Evolutionary conservation across 2,797 vertebrate genomes (phyloP).

Genomic region (Microchirus variegatus): DNA sequence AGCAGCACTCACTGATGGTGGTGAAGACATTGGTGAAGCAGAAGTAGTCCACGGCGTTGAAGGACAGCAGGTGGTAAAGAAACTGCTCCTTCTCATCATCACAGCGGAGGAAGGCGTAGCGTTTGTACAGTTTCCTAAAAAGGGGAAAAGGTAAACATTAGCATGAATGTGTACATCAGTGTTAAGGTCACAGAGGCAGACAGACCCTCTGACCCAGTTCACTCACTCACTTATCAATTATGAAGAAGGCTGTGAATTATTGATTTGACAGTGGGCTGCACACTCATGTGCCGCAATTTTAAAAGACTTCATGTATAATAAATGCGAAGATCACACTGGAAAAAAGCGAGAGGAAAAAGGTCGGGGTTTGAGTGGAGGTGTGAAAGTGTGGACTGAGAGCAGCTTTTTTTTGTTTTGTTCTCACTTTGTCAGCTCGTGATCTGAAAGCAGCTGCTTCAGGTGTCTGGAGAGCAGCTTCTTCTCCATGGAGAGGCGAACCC

Average conservation of each 20-base stretch:
- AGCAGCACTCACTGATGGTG: slow-evolving; percentile 91
- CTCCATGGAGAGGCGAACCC: slow-evolving; percentile 99
- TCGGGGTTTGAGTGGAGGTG: slow-evolving; percentile 11
- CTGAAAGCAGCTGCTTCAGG: slow-evolving; percentile 95
- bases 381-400: neutral
- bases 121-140: slow-evolving; percentile 95
- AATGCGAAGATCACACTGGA: slow-evolving; percentile 54
- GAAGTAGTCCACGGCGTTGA: slow-evolving; percentile 98
- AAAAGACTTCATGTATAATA: slow-evolving; percentile 68
- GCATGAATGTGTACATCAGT: neutral
- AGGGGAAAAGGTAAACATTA: slow-evolving; percentile 25
- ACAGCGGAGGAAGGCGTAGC: slow-evolving; percentile 96
- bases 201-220: slow-evolving; percentile 73
- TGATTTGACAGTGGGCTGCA: slow-evolving; percentile 52
- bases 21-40: slow-evolving; percentile 99
- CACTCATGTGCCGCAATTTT: slow-evolving; percentile 61
- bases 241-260: slow-evolving; percentile 72
- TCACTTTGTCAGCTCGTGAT: slow-evolving; percentile 97
- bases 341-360: slow-evolving; percentile 27
- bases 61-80: slow-evolving; percentile 97
- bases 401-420: slow-evolving; percentile 54
- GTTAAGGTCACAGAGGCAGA: slow-evolving; percentile 52
- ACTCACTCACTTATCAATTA: slow-evolving; percentile 74
- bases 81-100: slow-evolving; percentile 99
- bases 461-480: slow-evolving; percentile 98